Conservation (phyloP, 2,113 vertebrate genomes). For the Nymphicus hollandicus region DNA sequence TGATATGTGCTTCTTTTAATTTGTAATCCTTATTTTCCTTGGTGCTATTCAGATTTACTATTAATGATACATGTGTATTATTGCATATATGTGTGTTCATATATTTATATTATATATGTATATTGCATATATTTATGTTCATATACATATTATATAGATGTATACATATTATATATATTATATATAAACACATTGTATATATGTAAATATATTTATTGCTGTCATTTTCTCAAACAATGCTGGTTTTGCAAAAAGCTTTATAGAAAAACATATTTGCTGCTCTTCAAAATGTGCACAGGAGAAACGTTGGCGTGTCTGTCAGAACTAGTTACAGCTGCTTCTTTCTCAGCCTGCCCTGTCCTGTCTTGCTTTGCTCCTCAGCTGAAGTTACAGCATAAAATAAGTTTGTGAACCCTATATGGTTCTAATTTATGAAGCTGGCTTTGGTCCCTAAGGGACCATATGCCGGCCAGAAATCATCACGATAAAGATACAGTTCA, state of each 20-base stretch:
- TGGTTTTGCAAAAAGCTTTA: neutral
- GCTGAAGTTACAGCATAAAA: neutral
- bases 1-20: neutral
- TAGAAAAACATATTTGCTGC: neutral
- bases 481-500: neutral
- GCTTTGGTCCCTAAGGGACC: constrained; percentile 1
- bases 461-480: constrained; percentile 28
- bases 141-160: neutral
- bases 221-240: neutral
- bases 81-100: neutral
- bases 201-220: neutral
- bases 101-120: neutral
- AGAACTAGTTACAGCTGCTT: constrained; percentile 7
- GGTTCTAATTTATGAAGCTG: constrained; percentile 45
- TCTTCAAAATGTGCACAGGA: neutral
- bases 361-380: constrained; percentile 26
- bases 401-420: constrained; percentile 42
- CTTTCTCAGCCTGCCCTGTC: neutral
- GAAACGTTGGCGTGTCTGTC: neutral
- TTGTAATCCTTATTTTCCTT: neutral
- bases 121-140: too few relatives aligned
- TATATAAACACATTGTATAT: neutral
- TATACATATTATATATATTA: neutral
- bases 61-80: neutral
- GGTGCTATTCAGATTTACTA: neutral